Evolutionary conservation across 2,888 invertebrate genomes (phyloP), one percentile per base, ranked within the genome.

Genomic region (Epirrita christyi): DNA sequence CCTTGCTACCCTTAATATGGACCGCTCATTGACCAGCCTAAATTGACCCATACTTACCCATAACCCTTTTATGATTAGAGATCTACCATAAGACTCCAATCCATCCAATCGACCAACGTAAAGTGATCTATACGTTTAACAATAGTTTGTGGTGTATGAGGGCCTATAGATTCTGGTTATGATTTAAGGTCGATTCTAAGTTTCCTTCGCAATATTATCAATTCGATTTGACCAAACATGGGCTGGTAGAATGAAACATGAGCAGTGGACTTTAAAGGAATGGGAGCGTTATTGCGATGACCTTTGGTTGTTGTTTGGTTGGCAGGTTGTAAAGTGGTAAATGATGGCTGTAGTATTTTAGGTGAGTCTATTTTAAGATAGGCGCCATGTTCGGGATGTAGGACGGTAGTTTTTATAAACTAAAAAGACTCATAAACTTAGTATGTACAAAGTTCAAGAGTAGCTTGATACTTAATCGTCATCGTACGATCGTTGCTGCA

Each of bases 161-260:
- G 55, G 28, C 51, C 42, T 4, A 27, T 11, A 8, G 37, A 40
- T 48, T 50, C 54, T 63, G 61, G 64, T 44, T 14, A 42, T 47
- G 15, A 45, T 42, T 51, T 63, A 75, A 82, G 78, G 81, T 76
- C 78, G 69, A 56, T 55, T 70, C 71, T 71, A 75, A 71, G 73
- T 77, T 77, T 72, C 70, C 59, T 38, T 50, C 40, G 55, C 50
- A 71, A 62, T 68, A 70, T 70, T 70, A 74, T 72, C 67, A 56
- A 75, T 78, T 79, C 73, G 76, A 83, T 84, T 83, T 85, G 77
- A 72, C 85, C 85, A 80, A 73, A 85, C 66, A 81, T 70, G 83
- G 84, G 61, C 53, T 66, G 67, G 73, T 67, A 52, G 68, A 59
- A 74, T 85, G 82, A 83, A 61, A 83, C 84, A 85, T 77, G 64